Evolutionary conservation across 1,140 invertebrate species (phyloP).

Genomic region (Polypedilum pembai): DNA sequence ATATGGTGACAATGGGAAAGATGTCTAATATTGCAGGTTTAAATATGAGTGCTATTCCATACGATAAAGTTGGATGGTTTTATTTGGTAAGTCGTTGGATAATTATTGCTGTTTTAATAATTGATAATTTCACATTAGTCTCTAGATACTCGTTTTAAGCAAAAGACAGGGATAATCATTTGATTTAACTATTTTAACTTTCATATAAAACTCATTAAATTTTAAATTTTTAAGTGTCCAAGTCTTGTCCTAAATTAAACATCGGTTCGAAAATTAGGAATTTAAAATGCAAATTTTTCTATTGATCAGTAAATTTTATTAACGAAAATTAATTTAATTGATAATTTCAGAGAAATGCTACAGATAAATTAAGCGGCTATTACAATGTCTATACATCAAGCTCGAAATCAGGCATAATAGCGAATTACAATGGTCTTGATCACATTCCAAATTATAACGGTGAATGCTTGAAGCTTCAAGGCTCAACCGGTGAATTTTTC

Average conservation of each 20-base stretch:
- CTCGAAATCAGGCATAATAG: slow-evolving; percentile 50
- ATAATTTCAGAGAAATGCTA: slow-evolving; percentile 53
- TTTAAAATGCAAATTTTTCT: neutral
- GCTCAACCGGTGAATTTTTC: slow-evolving; percentile 61
- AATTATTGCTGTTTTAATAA: too few relatives aligned
- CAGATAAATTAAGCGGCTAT: slow-evolving; percentile 56
- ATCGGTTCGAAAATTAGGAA: too few relatives aligned
- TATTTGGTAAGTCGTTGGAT: slow-evolving; percentile 46
- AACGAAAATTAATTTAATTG: slow-evolving; percentile 10
- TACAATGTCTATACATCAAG: slow-evolving; percentile 61
- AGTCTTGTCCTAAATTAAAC: too few relatives aligned
- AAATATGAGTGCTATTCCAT: slow-evolving; percentile 47
- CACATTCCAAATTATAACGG: slow-evolving; percentile 47
- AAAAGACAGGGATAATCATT: too few relatives aligned
- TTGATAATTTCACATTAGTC: too few relatives aligned
- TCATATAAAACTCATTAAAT: too few relatives aligned
- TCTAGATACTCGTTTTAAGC: too few relatives aligned
- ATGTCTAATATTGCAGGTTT: slow-evolving; percentile 47
- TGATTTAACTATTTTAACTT: too few relatives aligned
- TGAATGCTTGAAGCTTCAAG: slow-evolving; percentile 52
- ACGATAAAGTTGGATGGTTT: slow-evolving; percentile 64
- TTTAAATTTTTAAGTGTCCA: too few relatives aligned
- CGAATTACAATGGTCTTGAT: slow-evolving; percentile 53
- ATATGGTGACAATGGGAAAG: slow-evolving; percentile 48
- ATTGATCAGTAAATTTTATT: neutral